Evolutionary conservation across 2,888 invertebrate species (phyloP).

Genomic region (Habrosyne pyritoides): DNA sequence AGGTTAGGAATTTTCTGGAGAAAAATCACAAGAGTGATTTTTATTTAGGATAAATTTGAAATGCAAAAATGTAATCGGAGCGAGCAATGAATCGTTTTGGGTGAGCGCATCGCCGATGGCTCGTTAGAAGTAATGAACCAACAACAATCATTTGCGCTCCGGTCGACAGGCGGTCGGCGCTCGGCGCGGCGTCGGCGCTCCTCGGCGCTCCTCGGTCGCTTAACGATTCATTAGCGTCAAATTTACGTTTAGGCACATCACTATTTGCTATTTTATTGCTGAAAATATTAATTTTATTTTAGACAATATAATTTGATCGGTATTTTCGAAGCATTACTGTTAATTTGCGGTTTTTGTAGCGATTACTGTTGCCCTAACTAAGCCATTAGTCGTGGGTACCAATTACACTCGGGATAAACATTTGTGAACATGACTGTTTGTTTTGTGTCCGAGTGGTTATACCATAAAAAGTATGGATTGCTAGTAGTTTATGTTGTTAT

Average conservation of each 20-base stretch:
- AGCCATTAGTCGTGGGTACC: no score
- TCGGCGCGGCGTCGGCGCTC: not conserved
- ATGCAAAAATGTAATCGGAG: constrained; percentile 1
- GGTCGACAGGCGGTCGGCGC: not conserved
- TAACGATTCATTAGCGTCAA: constrained; percentile 3
- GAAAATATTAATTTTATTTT: not conserved
- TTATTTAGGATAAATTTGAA: not conserved
- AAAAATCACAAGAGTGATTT: not conserved
- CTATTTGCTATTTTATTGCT: constrained; percentile 1
- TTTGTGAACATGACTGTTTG: no score
- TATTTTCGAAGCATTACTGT: no score
- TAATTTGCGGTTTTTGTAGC: no score
- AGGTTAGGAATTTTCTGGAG: not conserved
- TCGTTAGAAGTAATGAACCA: not conserved
- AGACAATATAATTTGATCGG: not conserved
- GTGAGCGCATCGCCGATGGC: not conserved
- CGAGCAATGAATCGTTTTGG: constrained; percentile 2
- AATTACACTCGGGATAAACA: no score
- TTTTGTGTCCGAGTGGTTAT: no score
- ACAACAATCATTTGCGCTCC: constrained; percentile 1
- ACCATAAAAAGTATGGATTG: no score
- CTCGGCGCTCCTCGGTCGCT: not conserved
- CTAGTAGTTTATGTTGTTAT: no score
- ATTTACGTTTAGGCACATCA: constrained; percentile 3
- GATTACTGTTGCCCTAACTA: no score